A percentile compares a stretch with the other conserved stretches of the same genome.
phyloP scores from a whole-genome alignment of 2,888 invertebrate species.

The Netelia virgata region DNA sequence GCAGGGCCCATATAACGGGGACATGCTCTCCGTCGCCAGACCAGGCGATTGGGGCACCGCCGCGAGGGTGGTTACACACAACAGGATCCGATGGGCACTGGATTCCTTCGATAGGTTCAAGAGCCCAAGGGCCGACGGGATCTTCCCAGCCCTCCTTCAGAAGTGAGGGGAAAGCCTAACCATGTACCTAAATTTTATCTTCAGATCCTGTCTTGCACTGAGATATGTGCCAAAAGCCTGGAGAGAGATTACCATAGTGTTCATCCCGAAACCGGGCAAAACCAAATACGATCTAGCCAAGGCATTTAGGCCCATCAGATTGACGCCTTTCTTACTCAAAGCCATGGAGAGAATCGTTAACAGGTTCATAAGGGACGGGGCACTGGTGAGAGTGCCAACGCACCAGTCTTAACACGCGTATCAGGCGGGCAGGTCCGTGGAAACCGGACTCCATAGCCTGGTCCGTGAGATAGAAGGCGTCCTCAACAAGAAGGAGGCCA shows the following conservation, averaged over 20 bases:
- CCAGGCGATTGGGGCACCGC: neutral
- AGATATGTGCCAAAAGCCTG: slow-evolving; percentile 18
- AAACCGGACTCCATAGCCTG: slow-evolving; percentile 57
- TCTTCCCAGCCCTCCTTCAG: slow-evolving; percentile 56
- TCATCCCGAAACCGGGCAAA: slow-evolving; percentile 29
- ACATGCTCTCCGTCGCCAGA: neutral
- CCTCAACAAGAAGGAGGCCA: slow-evolving; percentile 6
- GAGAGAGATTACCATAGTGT: slow-evolving; percentile 1
- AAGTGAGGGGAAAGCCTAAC: slow-evolving; percentile 25
- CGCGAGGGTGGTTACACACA: neutral
- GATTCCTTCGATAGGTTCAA: slow-evolving; percentile 30
- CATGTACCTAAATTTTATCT: neutral
- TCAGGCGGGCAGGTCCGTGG: slow-evolving; percentile 65
- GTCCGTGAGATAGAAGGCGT: too few species aligned
- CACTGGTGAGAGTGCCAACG: slow-evolving; percentile 49
- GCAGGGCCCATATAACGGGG: neutral
- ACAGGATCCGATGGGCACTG: slow-evolving; percentile 45
- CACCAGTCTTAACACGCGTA: slow-evolving; percentile 69
- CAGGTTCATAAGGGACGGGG: slow-evolving; percentile 64
- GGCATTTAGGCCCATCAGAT: slow-evolving; percentile 67
- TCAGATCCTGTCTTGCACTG: slow-evolving; percentile 14
- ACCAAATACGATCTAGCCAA: neutral
- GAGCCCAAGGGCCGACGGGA: slow-evolving; percentile 40
- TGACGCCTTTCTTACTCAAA: slow-evolving; percentile 16
- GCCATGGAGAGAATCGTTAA: slow-evolving; percentile 71